A percentile compares a stretch with the other conserved stretches of the same genome.
Conservation (phyloP, 2,797 vertebrate genomes). For the Lindbergichthys nudifrons region DNA sequence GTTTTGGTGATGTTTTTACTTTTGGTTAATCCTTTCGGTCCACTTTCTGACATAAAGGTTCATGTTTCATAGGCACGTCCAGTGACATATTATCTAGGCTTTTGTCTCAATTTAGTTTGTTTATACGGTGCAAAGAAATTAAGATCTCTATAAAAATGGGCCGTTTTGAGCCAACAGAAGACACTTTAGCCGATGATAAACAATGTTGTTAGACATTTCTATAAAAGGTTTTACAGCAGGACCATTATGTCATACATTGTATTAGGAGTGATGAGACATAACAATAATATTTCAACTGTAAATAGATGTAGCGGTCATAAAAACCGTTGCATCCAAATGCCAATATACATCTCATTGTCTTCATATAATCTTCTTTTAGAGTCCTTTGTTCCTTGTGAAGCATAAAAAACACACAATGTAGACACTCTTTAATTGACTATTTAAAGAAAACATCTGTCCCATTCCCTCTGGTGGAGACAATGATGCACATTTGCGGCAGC, state of each 20-base stretch:
- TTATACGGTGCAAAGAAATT: neutral
- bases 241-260: constrained; percentile 22
- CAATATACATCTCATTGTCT: constrained; percentile 14
- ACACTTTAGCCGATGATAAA: constrained; percentile 23
- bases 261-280: constrained; percentile 24
- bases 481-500: constrained; percentile 13
- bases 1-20: neutral
- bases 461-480: constrained; percentile 9
- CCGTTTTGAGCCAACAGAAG: constrained; percentile 5
- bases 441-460: neutral
- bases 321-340: constrained; percentile 13
- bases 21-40: neutral
- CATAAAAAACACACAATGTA: neutral
- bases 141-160: neutral
- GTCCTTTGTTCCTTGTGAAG: constrained; percentile 15
- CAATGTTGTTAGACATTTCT: neutral
- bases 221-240: constrained; percentile 24
- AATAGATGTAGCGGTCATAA: constrained; percentile 4
- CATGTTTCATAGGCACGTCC: neutral
- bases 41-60: neutral
- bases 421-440: neutral
- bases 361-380: constrained; percentile 28
- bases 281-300: constrained; percentile 24
- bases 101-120: constrained; percentile 1
- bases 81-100: neutral